phyloP scores from a whole-genome alignment of 2,113 vertebrate species.

The Oostethus manadensis region DNA sequence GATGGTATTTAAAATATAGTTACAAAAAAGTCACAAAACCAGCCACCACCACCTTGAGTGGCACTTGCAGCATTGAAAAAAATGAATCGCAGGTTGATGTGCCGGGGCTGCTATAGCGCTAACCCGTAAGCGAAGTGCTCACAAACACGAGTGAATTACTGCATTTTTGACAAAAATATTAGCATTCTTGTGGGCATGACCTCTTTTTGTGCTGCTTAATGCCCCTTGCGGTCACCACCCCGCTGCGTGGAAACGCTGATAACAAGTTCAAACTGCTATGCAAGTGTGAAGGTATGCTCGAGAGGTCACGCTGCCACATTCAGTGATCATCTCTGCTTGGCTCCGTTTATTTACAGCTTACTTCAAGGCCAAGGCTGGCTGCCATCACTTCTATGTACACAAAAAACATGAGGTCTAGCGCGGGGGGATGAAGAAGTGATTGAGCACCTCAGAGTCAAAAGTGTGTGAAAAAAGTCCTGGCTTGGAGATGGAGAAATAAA shows the following conservation, averaged over 20 bases:
- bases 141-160: background rate
- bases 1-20: background rate
- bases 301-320: constrained; percentile 55
- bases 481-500: constrained; percentile 21
- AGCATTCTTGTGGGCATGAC: background rate
- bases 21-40: background rate
- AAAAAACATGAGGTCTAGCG: constrained; percentile 19
- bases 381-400: constrained; percentile 44
- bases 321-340: constrained; percentile 28
- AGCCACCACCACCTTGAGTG: too few species aligned
- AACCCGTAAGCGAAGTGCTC: background rate
- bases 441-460: constrained; percentile 46
- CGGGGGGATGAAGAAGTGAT: constrained; percentile 31
- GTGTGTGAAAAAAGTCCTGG: constrained; percentile 32
- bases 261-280: constrained; percentile 35
- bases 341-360: constrained; percentile 36
- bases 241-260: constrained; percentile 27
- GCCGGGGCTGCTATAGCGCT: background rate
- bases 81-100: background rate
- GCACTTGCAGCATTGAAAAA: background rate
- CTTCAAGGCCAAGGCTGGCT: constrained; percentile 26
- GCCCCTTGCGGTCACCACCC: too few species aligned
- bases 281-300: constrained; percentile 33
- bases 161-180: background rate
- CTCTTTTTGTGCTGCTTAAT: too few species aligned